These are phyloP conservation scores for Hoplostethus mediterraneus DNA, from an alignment of 2,797 vertebrate species.

Conservation along the genomic window DNA sequence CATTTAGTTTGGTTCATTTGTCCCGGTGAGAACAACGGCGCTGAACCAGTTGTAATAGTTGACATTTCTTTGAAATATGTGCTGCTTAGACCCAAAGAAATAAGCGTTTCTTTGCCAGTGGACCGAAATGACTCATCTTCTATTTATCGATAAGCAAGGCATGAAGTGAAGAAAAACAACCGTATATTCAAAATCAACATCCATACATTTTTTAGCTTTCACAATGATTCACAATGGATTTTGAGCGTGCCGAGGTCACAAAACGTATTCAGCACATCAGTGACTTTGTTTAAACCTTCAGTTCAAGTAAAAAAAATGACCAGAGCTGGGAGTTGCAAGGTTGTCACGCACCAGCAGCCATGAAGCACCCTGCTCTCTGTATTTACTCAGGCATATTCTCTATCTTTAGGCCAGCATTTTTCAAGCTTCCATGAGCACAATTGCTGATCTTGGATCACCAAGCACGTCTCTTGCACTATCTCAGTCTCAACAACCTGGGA, in stretches of 20 bases:
- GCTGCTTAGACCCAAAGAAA: no score
- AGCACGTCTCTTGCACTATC: conserved; percentile 13
- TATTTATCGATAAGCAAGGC: no score
- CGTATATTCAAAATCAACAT: background rate
- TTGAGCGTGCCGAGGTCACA: conserved; percentile 1
- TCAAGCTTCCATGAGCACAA: conserved; percentile 48
- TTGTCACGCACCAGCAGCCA: conserved; percentile 24
- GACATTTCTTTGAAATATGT: no score
- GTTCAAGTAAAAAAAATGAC: conserved; percentile 36
- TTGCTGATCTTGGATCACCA: conserved; percentile 33
- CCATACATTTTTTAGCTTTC: background rate
- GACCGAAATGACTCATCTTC: no score
- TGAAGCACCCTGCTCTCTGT: conserved; percentile 37
- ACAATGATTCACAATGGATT: background rate
- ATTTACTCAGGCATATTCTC: conserved; percentile 27
- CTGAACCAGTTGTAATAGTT: no score
- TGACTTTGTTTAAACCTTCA: conserved; percentile 22
- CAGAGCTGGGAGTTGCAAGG: conserved; percentile 22
- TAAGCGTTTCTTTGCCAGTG: no score
- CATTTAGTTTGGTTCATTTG: no score
- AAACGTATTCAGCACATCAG: conserved; percentile 17
- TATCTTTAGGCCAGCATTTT: conserved; percentile 46
- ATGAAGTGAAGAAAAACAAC: conserved; percentile 1
- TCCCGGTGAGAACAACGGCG: no score
- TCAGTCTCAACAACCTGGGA: background rate